phyloP scores from a whole-genome alignment of 2,113 vertebrate genomes.

The Toxostoma redivivum region DNA sequence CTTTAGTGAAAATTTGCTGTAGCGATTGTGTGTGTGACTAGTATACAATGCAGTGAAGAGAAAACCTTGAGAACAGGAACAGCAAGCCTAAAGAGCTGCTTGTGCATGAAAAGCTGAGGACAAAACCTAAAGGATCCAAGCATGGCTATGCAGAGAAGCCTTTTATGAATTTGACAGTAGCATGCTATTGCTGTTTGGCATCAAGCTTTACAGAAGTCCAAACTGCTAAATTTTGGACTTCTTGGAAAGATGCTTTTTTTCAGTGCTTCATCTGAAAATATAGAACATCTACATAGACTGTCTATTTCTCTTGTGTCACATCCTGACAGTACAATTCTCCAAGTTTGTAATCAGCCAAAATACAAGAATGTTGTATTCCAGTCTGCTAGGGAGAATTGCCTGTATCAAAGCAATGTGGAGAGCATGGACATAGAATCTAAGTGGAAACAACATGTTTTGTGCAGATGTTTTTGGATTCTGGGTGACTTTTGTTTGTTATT shows the following conservation, averaged over 20 bases:
- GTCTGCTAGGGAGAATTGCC: not conserved
- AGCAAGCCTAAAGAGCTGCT: not conserved
- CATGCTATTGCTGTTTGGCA: not conserved
- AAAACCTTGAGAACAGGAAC: not conserved
- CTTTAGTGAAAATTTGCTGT: not conserved
- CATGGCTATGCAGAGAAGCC: not conserved
- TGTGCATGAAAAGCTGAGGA: not conserved
- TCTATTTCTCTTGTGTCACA: not conserved
- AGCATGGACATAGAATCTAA: not conserved
- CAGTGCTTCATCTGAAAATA: not conserved
- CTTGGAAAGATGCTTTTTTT: not conserved
- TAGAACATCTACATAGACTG: not conserved
- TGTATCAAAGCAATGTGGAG: not conserved
- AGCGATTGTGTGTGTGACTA: not conserved
- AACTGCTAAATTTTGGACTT: not conserved
- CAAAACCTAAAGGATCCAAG: not conserved
- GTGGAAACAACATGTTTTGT: not conserved
- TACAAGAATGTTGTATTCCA: not conserved
- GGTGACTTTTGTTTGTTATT: not conserved
- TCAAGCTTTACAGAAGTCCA: not conserved
- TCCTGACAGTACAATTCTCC: not conserved
- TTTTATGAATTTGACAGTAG: not conserved
- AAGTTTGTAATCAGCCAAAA: not conserved
- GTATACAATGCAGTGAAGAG: not conserved
- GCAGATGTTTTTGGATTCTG: not conserved